Base-by-base conservation (phyloP, 2,888 invertebrate species). In the Amblyjoppa proteus region DNA sequence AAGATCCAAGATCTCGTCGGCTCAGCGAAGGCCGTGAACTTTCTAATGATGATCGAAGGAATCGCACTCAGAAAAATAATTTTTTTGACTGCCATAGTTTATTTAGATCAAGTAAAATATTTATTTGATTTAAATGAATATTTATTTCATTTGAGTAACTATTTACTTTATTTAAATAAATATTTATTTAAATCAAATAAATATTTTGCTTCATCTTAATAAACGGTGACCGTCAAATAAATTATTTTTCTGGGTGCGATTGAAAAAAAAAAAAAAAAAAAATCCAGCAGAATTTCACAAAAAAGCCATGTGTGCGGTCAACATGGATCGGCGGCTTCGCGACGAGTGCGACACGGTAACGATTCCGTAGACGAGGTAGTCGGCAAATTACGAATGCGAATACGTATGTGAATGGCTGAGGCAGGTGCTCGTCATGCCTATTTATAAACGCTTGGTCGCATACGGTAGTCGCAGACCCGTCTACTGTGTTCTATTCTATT, bases 401-500 rank as follows among this genome's bases (percentile, higher is more conserved):
- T 58, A 56, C 28, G 58, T 58, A 28, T 90, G 91, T 90, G 92
- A 93, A 92, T 91, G 91, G 90, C 87, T 90, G 87, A 88, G 89
- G 91, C 93, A 93, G 93, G 92, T 92, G 93, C 91, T 45, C 79
- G 85, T 87, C 86, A 86, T 88, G 88, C 88, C 88, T 88, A 87
- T 89, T 88, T 86, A 87, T 87, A 89, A 84, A 83, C 78, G 74
- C 71, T 75, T 79, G 34, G 38, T 71, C 38, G 71, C 51, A 68
- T 61, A 56, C 81, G 51, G 53, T 81, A 76, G 75, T 74, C 56
- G 34, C n/a, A 53, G 69, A 64, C 38, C 11, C 53, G 75, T 64
- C 34, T n/a, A 16, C 70, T 75, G 51, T 84, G 11, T 69, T 74
- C 75, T 75, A 66, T 84, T 81, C 28, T 58, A 58, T 58, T 58